Conservation (phyloP, 2,797 vertebrate genomes). For the Neopelma chrysocephalum region DNA sequence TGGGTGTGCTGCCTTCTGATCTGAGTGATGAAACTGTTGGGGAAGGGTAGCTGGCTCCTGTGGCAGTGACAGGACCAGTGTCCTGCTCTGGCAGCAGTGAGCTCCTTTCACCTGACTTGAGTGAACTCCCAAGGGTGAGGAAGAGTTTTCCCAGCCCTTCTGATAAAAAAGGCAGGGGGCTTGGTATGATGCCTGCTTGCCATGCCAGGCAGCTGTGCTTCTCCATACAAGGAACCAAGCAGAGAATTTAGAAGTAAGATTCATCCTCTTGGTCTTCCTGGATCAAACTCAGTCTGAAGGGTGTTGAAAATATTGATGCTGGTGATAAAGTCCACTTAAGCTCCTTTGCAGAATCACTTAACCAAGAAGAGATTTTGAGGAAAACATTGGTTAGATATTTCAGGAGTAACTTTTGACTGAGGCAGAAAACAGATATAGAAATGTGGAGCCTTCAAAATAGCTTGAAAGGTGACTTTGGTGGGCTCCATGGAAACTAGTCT, state of each 20-base stretch:
- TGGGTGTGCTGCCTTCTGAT: neutral
- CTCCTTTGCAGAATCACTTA: neutral
- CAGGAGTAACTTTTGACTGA: neutral
- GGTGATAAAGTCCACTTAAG: neutral
- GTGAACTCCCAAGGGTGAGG: neutral
- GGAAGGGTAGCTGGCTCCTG: neutral
- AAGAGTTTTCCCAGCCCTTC: neutral
- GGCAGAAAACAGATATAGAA: slow-evolving; percentile 24
- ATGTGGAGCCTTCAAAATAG: neutral
- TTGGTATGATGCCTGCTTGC: neutral
- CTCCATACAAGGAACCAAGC: neutral
- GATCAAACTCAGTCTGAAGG: neutral
- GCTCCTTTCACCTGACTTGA: neutral
- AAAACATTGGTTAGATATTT: neutral
- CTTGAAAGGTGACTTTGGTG: slow-evolving; percentile 15
- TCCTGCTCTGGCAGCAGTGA: neutral
- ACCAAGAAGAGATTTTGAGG: neutral
- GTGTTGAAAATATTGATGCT: neutral
- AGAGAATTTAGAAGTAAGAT: neutral
- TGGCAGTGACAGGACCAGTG: neutral
- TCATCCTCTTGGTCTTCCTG: neutral
- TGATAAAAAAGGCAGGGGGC: neutral
- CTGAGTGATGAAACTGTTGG: neutral
- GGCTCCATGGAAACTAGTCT: slow-evolving; percentile 54
- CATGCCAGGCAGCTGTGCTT: neutral